These are phyloP conservation scores for Pollenia labialis DNA, from an alignment of 2,888 invertebrate species.

Conservation along the genomic window DNA sequence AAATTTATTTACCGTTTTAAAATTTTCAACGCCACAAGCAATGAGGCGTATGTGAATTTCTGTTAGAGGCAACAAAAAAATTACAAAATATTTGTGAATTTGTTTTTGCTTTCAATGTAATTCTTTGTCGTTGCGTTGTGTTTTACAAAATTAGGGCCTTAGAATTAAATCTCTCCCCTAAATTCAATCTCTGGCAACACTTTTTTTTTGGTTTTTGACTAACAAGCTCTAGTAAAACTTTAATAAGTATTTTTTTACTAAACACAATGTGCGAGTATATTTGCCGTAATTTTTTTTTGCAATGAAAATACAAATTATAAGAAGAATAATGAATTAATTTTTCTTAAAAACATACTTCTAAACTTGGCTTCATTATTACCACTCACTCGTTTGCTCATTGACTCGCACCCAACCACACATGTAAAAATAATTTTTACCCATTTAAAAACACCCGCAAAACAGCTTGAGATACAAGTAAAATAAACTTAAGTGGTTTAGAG, in stretches of 20 bases:
- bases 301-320: constrained; percentile 42
- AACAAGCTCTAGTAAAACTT: constrained; percentile 1
- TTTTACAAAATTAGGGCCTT: too few relatives aligned
- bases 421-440: constrained; percentile 17
- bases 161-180: not conserved
- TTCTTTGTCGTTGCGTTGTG: too few relatives aligned
- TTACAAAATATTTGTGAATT: too few relatives aligned
- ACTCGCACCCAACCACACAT: constrained; percentile 11
- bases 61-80: too few relatives aligned
- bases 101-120: too few relatives aligned
- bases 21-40: too few relatives aligned
- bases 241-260: not conserved
- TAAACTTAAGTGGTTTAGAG: constrained; percentile 69
- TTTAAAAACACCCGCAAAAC: constrained; percentile 63
- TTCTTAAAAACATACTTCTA: constrained; percentile 54
- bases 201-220: constrained; percentile 47
- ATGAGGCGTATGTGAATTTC: too few relatives aligned
- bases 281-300: constrained; percentile 22
- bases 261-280: not conserved
- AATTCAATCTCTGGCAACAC: not conserved
- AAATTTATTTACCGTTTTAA: too few relatives aligned
- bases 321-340: constrained; percentile 56
- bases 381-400: not conserved
- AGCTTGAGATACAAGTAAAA: constrained; percentile 70
- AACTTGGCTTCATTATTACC: constrained; percentile 57